A percentile compares a stretch with the other conserved stretches of the same genome.
Conservation (phyloP, 2,113 vertebrate species). For the Ptilorrhoa leucosticta region DNA sequence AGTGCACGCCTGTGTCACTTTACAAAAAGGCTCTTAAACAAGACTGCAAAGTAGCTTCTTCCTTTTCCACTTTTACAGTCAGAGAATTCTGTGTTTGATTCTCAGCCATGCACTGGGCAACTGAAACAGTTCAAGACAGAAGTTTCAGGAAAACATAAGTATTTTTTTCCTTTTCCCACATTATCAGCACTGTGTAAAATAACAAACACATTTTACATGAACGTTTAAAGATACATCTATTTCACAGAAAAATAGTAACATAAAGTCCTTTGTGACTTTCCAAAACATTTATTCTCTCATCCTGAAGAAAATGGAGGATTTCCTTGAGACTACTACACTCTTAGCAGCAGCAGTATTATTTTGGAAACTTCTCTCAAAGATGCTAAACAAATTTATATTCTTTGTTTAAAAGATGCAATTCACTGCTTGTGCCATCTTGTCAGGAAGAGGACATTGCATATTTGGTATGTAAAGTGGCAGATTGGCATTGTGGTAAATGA, state of each 20-base stretch:
- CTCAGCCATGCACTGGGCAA: neutral
- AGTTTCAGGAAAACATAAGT: neutral
- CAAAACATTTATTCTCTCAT: neutral
- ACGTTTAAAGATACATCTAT: neutral
- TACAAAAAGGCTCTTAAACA: neutral
- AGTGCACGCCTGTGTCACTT: neutral
- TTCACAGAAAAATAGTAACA: neutral
- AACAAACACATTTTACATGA: neutral
- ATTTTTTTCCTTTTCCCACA: neutral
- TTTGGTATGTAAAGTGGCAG: neutral
- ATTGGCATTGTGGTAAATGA: neutral
- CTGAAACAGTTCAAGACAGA: neutral
- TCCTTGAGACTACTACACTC: neutral
- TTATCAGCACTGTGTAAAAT: neutral
- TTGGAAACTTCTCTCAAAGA: neutral
- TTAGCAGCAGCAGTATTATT: neutral
- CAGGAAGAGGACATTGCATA: neutral
- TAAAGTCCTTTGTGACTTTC: neutral
- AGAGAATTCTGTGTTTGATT: neutral
- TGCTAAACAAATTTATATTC: neutral
- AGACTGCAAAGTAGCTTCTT: neutral
- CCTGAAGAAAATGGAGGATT: neutral
- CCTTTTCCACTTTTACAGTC: neutral
- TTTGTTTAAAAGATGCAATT: neutral
- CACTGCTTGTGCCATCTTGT: neutral